Conservation (phyloP, 2,797 vertebrate species). For the Pseudomugil gertrudae region DNA sequence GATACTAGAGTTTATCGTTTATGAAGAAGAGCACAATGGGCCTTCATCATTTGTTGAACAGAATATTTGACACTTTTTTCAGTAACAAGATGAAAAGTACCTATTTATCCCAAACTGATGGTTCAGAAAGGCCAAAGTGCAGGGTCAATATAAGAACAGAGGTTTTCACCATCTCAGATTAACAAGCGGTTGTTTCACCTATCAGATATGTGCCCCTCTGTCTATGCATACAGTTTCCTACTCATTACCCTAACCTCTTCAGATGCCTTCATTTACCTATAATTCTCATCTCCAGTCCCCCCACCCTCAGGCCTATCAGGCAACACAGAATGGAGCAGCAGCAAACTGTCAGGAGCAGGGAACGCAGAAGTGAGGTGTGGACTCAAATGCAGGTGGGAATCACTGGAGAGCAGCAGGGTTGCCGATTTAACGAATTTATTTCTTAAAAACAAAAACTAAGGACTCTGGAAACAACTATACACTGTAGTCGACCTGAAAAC, state of each 20-base stretch:
- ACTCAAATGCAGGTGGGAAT: too few relatives aligned
- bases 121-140: not conserved
- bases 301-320: constrained; percentile 28
- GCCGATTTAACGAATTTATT: too few relatives aligned
- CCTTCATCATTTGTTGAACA: not conserved
- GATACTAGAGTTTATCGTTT: not conserved
- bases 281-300: not conserved
- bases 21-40: not conserved
- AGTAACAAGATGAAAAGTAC: not conserved
- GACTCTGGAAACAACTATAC: too few relatives aligned
- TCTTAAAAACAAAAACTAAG: too few relatives aligned
- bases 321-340: constrained; percentile 20
- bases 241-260: constrained; percentile 9
- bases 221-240: not conserved
- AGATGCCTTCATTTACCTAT: constrained; percentile 19
- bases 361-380: too few relatives aligned
- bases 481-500: too few relatives aligned
- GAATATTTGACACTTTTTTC: not conserved
- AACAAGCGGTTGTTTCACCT: not conserved
- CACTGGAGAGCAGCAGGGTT: too few relatives aligned
- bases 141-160: not conserved
- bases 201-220: too few relatives aligned
- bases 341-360: constrained; percentile 37
- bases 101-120: not conserved
- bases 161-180: not conserved